A percentile compares a stretch with the other conserved stretches of the same genome.
Conservation (phyloP, 2,888 invertebrate genomes). For the Anorthoa munda region DNA sequence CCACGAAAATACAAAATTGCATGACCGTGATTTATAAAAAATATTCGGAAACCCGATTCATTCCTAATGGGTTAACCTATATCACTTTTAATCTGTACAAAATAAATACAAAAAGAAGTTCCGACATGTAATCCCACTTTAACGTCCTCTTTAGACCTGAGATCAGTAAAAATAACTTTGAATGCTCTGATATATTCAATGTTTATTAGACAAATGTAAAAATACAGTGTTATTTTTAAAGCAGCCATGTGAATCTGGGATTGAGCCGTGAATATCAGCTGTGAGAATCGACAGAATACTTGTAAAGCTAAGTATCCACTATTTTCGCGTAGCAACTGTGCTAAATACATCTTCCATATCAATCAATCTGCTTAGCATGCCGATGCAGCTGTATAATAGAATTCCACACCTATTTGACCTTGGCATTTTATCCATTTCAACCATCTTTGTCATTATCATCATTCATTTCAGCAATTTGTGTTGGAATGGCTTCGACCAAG, state of each 20-base stretch:
- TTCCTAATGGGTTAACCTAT: slow-evolving; percentile 31
- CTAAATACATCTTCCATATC: too few relatives aligned
- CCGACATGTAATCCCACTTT: slow-evolving; percentile 42
- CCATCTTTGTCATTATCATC: too few relatives aligned
- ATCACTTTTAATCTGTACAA: slow-evolving; percentile 27
- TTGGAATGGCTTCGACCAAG: too few relatives aligned
- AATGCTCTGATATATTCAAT: slow-evolving; percentile 54
- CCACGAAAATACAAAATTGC: neutral
- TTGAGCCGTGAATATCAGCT: slow-evolving; percentile 35
- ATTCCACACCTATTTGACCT: too few relatives aligned
- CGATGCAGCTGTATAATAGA: too few relatives aligned
- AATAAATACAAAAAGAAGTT: slow-evolving; percentile 9
- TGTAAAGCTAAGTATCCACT: neutral
- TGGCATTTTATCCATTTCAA: too few relatives aligned
- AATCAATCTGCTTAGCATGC: too few relatives aligned
- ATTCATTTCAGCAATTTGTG: too few relatives aligned
- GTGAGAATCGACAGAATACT: slow-evolving; percentile 11
- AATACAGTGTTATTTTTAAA: slow-evolving; percentile 53
- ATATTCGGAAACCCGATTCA: neutral
- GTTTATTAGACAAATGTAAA: slow-evolving; percentile 45
- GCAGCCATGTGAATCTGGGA: slow-evolving; percentile 34
- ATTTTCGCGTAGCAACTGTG: neutral
- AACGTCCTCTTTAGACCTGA: slow-evolving; percentile 32
- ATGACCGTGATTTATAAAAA: slow-evolving; percentile 17
- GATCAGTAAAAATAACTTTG: slow-evolving; percentile 51